Evolutionary conservation across 1,140 invertebrate species (phyloP).

Genomic region (Mya arenaria): DNA sequence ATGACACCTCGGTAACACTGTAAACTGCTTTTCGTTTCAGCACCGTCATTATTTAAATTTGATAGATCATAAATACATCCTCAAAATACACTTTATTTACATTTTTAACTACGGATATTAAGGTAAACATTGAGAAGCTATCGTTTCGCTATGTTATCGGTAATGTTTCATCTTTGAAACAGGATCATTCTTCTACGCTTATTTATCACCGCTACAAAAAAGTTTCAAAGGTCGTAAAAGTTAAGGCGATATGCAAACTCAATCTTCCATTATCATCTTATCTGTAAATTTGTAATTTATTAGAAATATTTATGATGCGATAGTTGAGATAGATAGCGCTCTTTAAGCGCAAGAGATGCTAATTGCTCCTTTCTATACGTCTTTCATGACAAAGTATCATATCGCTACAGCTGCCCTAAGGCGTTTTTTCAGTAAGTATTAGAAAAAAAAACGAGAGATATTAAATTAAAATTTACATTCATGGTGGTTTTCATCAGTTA

Average conservation of each 20-base stretch:
- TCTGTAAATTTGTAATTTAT: slow-evolving; percentile 43
- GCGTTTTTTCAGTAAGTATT: slow-evolving; percentile 7
- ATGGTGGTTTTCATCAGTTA: neutral
- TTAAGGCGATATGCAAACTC: slow-evolving; percentile 23
- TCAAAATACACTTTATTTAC: too few relatives aligned
- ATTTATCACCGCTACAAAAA: slow-evolving; percentile 13
- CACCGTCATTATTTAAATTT: too few relatives aligned
- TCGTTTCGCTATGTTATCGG: slow-evolving; percentile 21
- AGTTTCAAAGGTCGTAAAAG: slow-evolving; percentile 31
- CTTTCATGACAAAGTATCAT: slow-evolving; percentile 40
- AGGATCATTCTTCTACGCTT: neutral
- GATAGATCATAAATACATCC: too few relatives aligned
- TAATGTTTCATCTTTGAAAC: slow-evolving; percentile 19
- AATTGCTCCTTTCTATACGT: slow-evolving; percentile 29
- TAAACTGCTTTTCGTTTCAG: too few relatives aligned
- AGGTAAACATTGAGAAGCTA: too few relatives aligned
- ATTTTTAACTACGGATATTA: too few relatives aligned
- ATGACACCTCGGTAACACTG: too few relatives aligned
- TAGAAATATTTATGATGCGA: slow-evolving; percentile 49
- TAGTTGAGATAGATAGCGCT: slow-evolving; percentile 12
- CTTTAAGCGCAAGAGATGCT: slow-evolving; percentile 22
- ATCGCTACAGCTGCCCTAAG: slow-evolving; percentile 12
- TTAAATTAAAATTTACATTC: slow-evolving; percentile 35
- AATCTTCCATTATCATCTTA: slow-evolving; percentile 33
- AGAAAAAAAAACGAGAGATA: slow-evolving; percentile 14